Conservation (phyloP, 2,113 vertebrate species). For the Perca fluviatilis region DNA sequence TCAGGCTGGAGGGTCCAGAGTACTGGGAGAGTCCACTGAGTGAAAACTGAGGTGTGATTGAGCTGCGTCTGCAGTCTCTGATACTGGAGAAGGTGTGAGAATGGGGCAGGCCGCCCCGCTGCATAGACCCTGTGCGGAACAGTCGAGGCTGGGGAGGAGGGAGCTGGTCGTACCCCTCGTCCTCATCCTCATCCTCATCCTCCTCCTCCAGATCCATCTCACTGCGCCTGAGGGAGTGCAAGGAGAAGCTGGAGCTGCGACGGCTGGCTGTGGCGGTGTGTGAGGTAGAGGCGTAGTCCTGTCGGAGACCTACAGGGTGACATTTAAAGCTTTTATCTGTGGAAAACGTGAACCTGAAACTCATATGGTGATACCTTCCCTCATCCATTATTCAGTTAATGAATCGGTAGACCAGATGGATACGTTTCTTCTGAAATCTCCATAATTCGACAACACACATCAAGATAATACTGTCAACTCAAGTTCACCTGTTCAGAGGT, state of each 20-base stretch:
- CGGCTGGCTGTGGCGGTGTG: conserved; percentile 86
- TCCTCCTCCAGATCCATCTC: conserved; percentile 91
- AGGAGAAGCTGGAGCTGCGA: conserved; percentile 90
- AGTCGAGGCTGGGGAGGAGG: conserved; percentile 95
- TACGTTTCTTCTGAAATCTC: conserved; percentile 33
- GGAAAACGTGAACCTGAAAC: conserved; percentile 8
- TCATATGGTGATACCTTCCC: not conserved
- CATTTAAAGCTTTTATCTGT: conserved; percentile 7
- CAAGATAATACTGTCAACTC: conserved; percentile 7
- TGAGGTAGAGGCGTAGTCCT: conserved; percentile 96
- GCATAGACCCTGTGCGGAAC: conserved; percentile 89
- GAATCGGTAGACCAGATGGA: conserved; percentile 11
- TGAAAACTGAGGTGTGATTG: conserved; percentile 87
- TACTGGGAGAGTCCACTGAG: conserved; percentile 88
- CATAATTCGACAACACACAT: conserved; percentile 39
- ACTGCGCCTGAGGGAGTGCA: conserved; percentile 87
- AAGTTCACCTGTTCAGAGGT: conserved; percentile 36
- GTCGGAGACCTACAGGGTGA: conserved; percentile 90
- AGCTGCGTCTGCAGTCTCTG: conserved; percentile 92
- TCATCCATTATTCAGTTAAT: conserved; percentile 47
- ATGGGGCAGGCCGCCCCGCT: conserved; percentile 91
- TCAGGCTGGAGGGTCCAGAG: conserved; percentile 86
- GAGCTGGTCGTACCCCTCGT: conserved; percentile 93
- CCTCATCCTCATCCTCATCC: conserved; percentile 95
- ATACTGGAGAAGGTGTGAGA: conserved; percentile 97